These are phyloP conservation scores for Micronycteris hirsuta DNA, from an alignment of 2,113 vertebrate species.

Conservation along the genomic window DNA sequence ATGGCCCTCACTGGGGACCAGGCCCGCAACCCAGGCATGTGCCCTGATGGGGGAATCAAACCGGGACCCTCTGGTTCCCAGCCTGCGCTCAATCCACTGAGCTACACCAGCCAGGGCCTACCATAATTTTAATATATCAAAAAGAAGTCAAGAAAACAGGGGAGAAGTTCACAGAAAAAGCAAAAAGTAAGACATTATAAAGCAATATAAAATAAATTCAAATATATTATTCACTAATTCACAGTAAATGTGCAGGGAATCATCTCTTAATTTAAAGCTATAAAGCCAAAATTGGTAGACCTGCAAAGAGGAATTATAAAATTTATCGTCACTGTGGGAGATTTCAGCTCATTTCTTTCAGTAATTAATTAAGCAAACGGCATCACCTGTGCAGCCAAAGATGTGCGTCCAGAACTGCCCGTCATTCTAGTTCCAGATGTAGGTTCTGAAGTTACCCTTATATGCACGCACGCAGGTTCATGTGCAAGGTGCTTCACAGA, in stretches of 20 bases:
- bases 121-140: conserved; percentile 18
- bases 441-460: not conserved
- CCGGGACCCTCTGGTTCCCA: no score
- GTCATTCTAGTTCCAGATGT: not conserved
- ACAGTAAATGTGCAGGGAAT: conserved; percentile 6
- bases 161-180: not conserved
- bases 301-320: conserved; percentile 26
- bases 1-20: no score
- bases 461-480: not conserved
- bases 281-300: not conserved
- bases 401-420: not conserved
- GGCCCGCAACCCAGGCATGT: no score
- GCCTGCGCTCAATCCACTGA: no score
- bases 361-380: conserved; percentile 11
- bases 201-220: not conserved
- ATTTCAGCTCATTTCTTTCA: conserved; percentile 14
- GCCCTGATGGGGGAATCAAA: no score
- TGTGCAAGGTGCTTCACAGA: not conserved
- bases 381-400: not conserved
- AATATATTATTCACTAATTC: conserved; percentile 23
- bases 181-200: not conserved
- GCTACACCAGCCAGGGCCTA: no score
- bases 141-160: not conserved
- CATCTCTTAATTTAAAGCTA: conserved; percentile 23
- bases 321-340: not conserved